Conservation (phyloP, 2,888 invertebrate species). For the Ditula angustiorana region DNA sequence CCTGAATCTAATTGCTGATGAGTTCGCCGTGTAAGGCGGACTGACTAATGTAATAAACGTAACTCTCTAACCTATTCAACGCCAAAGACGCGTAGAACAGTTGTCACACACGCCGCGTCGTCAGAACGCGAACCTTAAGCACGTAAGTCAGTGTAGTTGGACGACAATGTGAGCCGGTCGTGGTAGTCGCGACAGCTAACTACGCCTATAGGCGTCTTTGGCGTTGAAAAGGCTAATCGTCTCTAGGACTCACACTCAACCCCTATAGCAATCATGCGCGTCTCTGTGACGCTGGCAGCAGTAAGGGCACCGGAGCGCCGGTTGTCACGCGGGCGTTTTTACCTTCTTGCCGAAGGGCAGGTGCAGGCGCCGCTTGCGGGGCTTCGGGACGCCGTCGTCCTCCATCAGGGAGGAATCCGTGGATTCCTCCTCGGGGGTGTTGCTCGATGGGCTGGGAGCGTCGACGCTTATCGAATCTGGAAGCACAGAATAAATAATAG, state of each 20-base stretch:
- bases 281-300: conserved; percentile 22
- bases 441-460: conserved; percentile 65
- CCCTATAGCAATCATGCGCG: neutral
- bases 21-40: no score
- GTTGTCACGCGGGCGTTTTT: conserved; percentile 81
- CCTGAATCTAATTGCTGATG: no score
- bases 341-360: conserved; percentile 87
- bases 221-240: no score
- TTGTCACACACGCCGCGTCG: no score
- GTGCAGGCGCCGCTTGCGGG: conserved; percentile 87
- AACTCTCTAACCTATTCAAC: no score
- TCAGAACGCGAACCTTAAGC: no score
- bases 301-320: conserved; percentile 13
- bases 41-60: no score
- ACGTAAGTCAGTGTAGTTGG: no score
- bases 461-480: conserved; percentile 46
- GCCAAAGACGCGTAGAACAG: no score
- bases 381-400: conserved; percentile 82
- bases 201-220: neutral
- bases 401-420: conserved; percentile 90
- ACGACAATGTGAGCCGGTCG: no score
- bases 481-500: neutral
- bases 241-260: neutral
- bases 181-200: no score
- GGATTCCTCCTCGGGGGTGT: conserved; percentile 88